phyloP scores from a whole-genome alignment of 2,797 vertebrate species.

The Centroberyx gerrardi region DNA sequence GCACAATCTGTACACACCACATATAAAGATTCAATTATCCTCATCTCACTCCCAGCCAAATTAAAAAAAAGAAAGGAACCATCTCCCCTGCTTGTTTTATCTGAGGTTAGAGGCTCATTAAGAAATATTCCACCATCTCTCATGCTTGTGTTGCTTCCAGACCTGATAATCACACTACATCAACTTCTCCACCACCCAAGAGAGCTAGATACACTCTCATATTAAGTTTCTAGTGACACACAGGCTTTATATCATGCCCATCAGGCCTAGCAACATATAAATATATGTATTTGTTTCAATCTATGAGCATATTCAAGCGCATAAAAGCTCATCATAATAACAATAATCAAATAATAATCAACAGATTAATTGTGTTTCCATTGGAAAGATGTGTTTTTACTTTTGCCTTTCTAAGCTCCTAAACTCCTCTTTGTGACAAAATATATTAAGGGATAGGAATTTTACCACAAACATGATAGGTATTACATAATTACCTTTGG shows the following conservation, averaged over 20 bases:
- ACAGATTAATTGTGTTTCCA: constrained; percentile 15
- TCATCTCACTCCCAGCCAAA: constrained; percentile 28
- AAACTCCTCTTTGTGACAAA: too few relatives aligned
- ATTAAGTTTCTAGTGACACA: background rate
- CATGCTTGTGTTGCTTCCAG: constrained; percentile 29
- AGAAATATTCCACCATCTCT: constrained; percentile 38
- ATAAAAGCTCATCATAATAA: constrained; percentile 51
- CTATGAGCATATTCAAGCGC: background rate
- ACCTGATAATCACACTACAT: constrained; percentile 17
- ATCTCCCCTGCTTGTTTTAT: background rate
- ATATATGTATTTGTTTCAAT: background rate
- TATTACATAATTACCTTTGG: too few relatives aligned
- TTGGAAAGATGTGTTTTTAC: background rate
- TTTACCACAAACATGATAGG: too few relatives aligned
- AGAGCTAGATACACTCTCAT: too few relatives aligned
- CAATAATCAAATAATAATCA: constrained; percentile 59
- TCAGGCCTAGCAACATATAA: background rate
- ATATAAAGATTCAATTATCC: constrained; percentile 27
- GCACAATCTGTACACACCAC: constrained; percentile 32
- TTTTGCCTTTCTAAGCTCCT: too few relatives aligned
- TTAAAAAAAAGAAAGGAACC: background rate
- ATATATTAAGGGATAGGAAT: too few relatives aligned
- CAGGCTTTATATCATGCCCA: background rate
- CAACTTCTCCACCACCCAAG: constrained; percentile 26
- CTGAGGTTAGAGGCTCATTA: constrained; percentile 10